phyloP scores from a whole-genome alignment of 2,888 invertebrate genomes.

The Amphipyra tragopoginis region DNA sequence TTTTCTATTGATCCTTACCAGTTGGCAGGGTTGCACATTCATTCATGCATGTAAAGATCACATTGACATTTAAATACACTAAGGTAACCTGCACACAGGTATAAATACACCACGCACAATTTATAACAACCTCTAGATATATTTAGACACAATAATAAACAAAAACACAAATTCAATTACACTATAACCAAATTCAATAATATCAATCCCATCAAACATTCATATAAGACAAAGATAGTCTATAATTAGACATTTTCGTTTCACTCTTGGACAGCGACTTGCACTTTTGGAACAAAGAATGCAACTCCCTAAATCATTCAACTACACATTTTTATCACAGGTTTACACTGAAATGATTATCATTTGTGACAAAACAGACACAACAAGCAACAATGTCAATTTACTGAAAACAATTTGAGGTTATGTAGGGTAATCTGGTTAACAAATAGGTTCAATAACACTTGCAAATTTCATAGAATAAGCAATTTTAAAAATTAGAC shows the following conservation, averaged over 20 bases:
- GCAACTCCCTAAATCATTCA: slow-evolving; percentile 31
- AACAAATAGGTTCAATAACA: slow-evolving; percentile 63
- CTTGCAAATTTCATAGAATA: slow-evolving; percentile 51
- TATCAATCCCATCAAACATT: slow-evolving; percentile 20
- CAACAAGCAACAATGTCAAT: slow-evolving; percentile 57
- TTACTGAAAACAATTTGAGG: slow-evolving; percentile 69
- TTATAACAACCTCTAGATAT: slow-evolving; percentile 17
- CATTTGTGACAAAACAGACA: slow-evolving; percentile 39
- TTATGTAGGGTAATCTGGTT: slow-evolving; percentile 66
- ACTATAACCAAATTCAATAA: slow-evolving; percentile 37
- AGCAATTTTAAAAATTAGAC: slow-evolving; percentile 20
- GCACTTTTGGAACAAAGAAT: slow-evolving; percentile 85
- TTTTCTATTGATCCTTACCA: slow-evolving; percentile 23
- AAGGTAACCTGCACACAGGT: slow-evolving; percentile 30
- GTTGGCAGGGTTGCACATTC: slow-evolving; percentile 33
- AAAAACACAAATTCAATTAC: slow-evolving; percentile 19
- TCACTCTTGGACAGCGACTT: slow-evolving; percentile 77
- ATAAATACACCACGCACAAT: slow-evolving; percentile 27
- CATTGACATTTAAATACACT: slow-evolving; percentile 40
- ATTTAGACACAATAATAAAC: slow-evolving; percentile 32
- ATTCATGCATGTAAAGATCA: slow-evolving; percentile 36
- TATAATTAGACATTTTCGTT: slow-evolving; percentile 76
- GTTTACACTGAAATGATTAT: slow-evolving; percentile 23
- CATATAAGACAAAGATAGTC: slow-evolving; percentile 74
- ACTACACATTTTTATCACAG: slow-evolving; percentile 18